A percentile compares a stretch with the other conserved stretches of the same genome.
These are phyloP conservation scores for Julus scanicus DNA, from an alignment of 2,888 invertebrate species.

Conservation along the genomic window DNA sequence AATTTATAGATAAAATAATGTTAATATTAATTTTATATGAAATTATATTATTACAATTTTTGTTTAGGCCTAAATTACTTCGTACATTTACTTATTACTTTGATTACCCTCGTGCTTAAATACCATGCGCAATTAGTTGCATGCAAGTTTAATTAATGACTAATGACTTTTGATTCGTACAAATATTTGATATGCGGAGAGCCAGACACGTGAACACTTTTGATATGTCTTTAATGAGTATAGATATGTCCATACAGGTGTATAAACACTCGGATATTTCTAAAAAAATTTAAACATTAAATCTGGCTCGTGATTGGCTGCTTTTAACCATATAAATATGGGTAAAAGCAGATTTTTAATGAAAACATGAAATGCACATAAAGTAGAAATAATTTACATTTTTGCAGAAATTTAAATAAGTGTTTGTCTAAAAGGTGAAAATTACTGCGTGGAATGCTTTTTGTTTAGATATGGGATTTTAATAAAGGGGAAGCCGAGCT, in stretches of 20 bases:
- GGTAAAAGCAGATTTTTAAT: too few species aligned
- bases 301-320: neutral
- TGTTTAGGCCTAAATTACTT: too few species aligned
- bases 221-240: neutral
- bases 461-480: neutral
- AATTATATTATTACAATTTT: too few species aligned
- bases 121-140: neutral
- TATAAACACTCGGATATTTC: neutral
- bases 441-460: neutral
- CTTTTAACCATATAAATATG: too few species aligned
- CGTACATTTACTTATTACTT: too few species aligned
- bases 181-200: neutral
- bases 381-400: neutral
- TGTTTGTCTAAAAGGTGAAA: slow-evolving; percentile 22
- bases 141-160: neutral
- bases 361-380: neutral
- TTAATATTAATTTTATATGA: too few species aligned
- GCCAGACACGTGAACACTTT: neutral
- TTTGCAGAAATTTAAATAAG: neutral
- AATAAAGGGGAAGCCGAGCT: neutral
- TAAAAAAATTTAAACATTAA: too few species aligned
- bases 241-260: neutral
- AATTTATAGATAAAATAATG: too few species aligned
- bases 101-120: neutral
- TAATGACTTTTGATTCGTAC: neutral